These are phyloP conservation scores for Alethe castanea DNA, from an alignment of 2,113 vertebrate species.

Conservation along the genomic window DNA sequence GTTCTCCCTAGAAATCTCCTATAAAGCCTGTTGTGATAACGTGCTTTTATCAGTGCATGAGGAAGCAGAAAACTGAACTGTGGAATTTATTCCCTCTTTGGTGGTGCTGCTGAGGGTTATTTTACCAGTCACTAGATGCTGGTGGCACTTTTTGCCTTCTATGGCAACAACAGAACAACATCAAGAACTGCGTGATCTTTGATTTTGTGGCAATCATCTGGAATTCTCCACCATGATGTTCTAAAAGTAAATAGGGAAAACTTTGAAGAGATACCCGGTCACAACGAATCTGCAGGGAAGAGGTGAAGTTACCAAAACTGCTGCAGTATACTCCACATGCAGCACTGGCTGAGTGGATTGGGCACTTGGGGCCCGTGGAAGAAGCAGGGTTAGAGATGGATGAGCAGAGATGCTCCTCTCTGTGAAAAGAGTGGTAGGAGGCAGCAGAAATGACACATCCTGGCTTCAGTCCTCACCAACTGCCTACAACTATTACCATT, in stretches of 20 bases:
- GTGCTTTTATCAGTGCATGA: not conserved
- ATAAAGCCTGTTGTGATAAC: not conserved
- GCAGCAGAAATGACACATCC: not conserved
- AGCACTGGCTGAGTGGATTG: not conserved
- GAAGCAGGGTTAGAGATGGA: not conserved
- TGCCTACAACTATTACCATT: not conserved
- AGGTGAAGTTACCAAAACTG: not conserved
- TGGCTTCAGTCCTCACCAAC: not conserved
- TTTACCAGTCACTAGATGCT: not conserved
- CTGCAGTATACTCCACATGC: not conserved
- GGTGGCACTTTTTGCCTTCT: not conserved
- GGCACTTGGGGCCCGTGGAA: not conserved
- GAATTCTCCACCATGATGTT: not conserved
- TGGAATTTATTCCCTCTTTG: not conserved
- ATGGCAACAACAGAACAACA: not conserved
- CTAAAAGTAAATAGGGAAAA: not conserved
- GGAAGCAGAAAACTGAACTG: not conserved
- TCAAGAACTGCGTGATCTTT: not conserved
- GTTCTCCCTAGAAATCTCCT: not conserved
- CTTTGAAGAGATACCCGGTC: not conserved
- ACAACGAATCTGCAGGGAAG: not conserved
- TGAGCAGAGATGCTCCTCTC: not conserved
- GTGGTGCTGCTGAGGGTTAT: not conserved
- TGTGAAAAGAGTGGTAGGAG: not conserved
- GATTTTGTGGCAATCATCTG: not conserved